Percentiles rank a stretch among this genome's conserved stretches.
These are phyloP conservation scores for Hoplodrina ambigua DNA, from an alignment of 2,888 invertebrate genomes.

Conservation along the genomic window DNA sequence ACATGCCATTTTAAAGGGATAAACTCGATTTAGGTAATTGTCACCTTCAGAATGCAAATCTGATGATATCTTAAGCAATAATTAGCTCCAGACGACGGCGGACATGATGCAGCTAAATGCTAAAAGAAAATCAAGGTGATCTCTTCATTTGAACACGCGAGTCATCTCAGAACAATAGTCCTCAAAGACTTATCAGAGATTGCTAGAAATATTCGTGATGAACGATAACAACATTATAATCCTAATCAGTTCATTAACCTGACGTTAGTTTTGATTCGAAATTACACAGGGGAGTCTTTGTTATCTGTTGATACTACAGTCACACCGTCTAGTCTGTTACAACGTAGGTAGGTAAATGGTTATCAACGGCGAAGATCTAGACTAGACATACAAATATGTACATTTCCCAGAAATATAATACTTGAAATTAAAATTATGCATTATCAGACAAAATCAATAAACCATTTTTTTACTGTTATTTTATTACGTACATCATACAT, in stretches of 20 bases:
- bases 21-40: constrained; percentile 29
- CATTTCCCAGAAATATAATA: neutral
- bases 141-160: constrained; percentile 28
- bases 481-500: no score
- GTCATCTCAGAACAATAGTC: constrained; percentile 27
- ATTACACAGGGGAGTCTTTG: constrained; percentile 17
- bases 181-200: constrained; percentile 23
- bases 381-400: neutral
- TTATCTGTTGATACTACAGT: constrained; percentile 39
- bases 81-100: constrained; percentile 45
- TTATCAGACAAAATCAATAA: no score
- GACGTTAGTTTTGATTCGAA: constrained; percentile 40
- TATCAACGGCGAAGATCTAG: constrained; percentile 15
- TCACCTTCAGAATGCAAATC: constrained; percentile 43
- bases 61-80: constrained; percentile 40
- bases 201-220: constrained; percentile 22
- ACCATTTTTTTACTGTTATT: no score
- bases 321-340: constrained; percentile 18
- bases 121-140: constrained; percentile 54
- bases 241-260: constrained; percentile 59
- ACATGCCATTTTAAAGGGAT: constrained; percentile 11
- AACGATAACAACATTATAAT: constrained; percentile 37
- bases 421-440: no score
- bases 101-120: constrained; percentile 41
- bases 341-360: neutral